phyloP scores from a whole-genome alignment of 2,797 vertebrate genomes.

The Liasis olivaceus region DNA sequence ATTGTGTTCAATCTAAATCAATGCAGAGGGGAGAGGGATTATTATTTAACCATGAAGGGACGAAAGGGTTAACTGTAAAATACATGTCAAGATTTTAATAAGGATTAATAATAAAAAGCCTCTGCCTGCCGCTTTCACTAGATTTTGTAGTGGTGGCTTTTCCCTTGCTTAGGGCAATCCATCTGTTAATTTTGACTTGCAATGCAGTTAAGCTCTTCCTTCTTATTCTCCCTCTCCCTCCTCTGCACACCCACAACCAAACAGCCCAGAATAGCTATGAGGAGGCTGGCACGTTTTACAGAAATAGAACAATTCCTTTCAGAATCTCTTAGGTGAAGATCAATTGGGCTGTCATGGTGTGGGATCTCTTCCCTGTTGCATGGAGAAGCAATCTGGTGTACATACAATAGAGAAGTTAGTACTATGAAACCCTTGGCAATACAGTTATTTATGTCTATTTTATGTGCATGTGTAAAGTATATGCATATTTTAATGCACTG shows the following conservation, averaged over 20 bases:
- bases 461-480: conserved; percentile 9
- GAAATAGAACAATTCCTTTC: conserved; percentile 43
- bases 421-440: conserved; percentile 12
- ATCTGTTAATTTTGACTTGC: conserved; percentile 73
- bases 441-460: conserved; percentile 48
- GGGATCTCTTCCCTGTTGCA: neutral
- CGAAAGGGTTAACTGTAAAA: conserved; percentile 70
- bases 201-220: conserved; percentile 44
- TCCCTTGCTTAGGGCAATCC: conserved; percentile 77
- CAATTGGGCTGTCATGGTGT: neutral
- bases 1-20: conserved; percentile 25
- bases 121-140: conserved; percentile 65
- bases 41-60: conserved; percentile 31
- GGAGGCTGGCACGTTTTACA: conserved; percentile 16
- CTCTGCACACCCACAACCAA: conserved; percentile 7
- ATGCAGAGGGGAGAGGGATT: conserved; percentile 3
- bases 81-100: conserved; percentile 71
- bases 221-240: neutral
- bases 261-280: conserved; percentile 41
- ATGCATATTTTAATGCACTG: conserved; percentile 25
- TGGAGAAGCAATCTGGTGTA: conserved; percentile 26
- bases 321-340: conserved; percentile 11
- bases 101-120: conserved; percentile 73
- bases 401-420: conserved; percentile 26
- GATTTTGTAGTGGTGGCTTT: conserved; percentile 67